A percentile compares a stretch with the other conserved stretches of the same genome.
Evolutionary conservation across 2,113 vertebrate genomes (phyloP).

Genomic region (Ciconia stormi): DNA sequence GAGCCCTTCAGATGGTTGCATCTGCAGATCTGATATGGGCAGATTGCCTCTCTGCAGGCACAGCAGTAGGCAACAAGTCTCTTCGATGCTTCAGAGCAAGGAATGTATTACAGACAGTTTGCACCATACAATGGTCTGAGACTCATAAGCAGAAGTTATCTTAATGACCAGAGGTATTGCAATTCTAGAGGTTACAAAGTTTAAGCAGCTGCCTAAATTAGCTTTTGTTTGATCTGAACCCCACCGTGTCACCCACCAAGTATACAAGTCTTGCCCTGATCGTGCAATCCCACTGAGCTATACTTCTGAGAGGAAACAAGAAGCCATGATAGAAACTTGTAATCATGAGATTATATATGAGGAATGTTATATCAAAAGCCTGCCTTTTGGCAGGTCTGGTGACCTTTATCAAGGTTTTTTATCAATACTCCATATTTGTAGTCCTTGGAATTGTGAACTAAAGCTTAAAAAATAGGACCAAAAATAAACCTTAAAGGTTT

Average conservation of each 20-base stretch:
- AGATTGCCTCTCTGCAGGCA: neutral
- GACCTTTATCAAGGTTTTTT: neutral
- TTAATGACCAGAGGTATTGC: neutral
- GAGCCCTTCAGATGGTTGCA: neutral
- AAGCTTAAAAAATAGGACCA: neutral
- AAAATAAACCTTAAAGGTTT: neutral
- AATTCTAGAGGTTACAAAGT: neutral
- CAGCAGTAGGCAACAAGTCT: neutral
- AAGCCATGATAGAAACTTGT: neutral
- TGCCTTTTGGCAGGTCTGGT: neutral
- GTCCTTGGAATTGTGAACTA: neutral
- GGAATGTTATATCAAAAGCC: neutral
- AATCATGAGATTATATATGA: neutral
- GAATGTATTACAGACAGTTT: neutral
- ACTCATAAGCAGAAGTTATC: neutral
- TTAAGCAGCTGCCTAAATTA: neutral
- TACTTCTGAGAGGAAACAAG: neutral
- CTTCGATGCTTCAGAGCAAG: neutral
- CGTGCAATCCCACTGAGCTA: neutral
- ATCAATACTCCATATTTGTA: neutral
- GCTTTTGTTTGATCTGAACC: neutral
- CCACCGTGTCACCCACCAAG: fast-evolving
- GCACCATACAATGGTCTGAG: neutral
- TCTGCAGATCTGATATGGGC: neutral
- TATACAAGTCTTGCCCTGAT: neutral